Conservation (phyloP, 2,888 invertebrate species). For the Athalia rosae region DNA sequence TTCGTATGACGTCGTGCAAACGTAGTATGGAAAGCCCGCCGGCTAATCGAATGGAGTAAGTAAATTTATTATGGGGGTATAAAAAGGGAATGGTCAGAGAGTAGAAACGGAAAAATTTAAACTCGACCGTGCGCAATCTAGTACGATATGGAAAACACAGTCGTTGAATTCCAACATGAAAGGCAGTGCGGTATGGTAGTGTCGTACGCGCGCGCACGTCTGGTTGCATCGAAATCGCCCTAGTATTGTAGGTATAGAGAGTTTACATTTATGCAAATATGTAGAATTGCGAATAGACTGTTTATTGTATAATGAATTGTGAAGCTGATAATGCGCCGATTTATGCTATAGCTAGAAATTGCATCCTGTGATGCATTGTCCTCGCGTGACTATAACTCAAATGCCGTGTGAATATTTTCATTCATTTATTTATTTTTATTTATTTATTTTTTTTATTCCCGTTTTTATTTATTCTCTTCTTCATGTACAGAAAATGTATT, state of each 20-base stretch:
- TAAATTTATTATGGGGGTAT: conserved; percentile 6
- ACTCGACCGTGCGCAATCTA: conserved; percentile 12
- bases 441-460: neutral
- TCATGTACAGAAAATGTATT: neutral
- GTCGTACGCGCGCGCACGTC: neutral
- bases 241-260: neutral
- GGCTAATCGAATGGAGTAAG: no score
- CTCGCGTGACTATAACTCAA: conserved; percentile 19
- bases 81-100: conserved; percentile 12
- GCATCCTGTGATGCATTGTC: conserved; percentile 18
- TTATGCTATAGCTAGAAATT: conserved; percentile 31
- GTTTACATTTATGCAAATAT: conserved; percentile 35
- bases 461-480: neutral
- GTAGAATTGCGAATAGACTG: conserved; percentile 24
- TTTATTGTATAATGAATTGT: conserved; percentile 41
- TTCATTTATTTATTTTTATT: neutral
- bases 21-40: neutral
- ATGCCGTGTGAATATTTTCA: conserved; percentile 7
- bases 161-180: conserved; percentile 31
- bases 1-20: neutral
- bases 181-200: conserved; percentile 15
- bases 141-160: conserved; percentile 32
- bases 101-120: conserved; percentile 7
- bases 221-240: conserved; percentile 35
- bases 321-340: conserved; percentile 32